Percentiles rank a stretch among this genome's conserved stretches.
Conservation (phyloP, 1,140 invertebrate species). For the Danaus plexippus region DNA sequence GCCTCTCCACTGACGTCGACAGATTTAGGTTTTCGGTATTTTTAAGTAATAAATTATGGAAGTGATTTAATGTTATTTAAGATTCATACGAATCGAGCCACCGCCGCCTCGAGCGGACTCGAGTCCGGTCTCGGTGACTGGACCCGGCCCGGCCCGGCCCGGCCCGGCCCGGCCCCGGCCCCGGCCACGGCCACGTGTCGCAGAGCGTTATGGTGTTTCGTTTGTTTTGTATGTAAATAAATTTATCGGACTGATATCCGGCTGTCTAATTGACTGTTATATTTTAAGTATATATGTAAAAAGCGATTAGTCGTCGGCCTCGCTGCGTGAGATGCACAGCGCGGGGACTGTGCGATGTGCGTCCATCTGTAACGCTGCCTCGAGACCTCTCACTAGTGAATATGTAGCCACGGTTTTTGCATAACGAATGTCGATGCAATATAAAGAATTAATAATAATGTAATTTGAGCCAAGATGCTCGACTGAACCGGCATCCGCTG, state of each 20-base stretch:
- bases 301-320: conserved; percentile 49
- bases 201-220: conserved; percentile 31
- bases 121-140: conserved; percentile 29
- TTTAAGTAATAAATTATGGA: conserved; percentile 66
- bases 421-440: conserved; percentile 60
- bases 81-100: conserved; percentile 35
- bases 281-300: conserved; percentile 62
- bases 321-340: conserved; percentile 33
- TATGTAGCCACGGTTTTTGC: conserved; percentile 64
- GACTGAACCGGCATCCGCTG: conserved; percentile 34
- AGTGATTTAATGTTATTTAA: conserved; percentile 61
- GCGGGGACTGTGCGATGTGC: conserved; percentile 13
- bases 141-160: conserved; percentile 24
- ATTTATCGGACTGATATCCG: conserved; percentile 55
- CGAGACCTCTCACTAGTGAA: conserved; percentile 66
- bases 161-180: conserved; percentile 29
- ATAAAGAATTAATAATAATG: conserved; percentile 61
- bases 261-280: conserved; percentile 65
- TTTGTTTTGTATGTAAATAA: conserved; percentile 64
- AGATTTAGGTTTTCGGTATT: conserved; percentile 56
- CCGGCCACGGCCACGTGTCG: conserved; percentile 16
- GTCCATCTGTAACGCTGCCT: conserved; percentile 51
- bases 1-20: conserved; percentile 24
- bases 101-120: conserved; percentile 13
- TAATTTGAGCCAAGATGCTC: conserved; percentile 50